phyloP scores from a whole-genome alignment of 2,113 vertebrate genomes.

The Trematomus loennbergii region DNA sequence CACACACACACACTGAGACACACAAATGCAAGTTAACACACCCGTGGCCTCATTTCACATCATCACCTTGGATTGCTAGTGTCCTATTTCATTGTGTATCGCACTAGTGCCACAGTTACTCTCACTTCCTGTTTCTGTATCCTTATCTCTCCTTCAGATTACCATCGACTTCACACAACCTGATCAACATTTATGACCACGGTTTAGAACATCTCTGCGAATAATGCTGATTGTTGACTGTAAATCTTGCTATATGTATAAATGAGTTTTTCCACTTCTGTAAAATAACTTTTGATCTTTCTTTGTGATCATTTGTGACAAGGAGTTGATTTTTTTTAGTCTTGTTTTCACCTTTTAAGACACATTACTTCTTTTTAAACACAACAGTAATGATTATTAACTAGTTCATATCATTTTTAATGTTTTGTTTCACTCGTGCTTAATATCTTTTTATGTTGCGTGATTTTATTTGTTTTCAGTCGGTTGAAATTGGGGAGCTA shows the following conservation, averaged over 20 bases:
- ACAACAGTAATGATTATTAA: too few relatives aligned
- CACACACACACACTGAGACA: slow-evolving; percentile 15
- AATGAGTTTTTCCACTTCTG: too few relatives aligned
- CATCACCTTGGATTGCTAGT: slow-evolving; percentile 39
- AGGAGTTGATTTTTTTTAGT: too few relatives aligned
- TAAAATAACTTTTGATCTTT: too few relatives aligned
- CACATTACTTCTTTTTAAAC: too few relatives aligned
- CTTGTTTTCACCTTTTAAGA: too few relatives aligned
- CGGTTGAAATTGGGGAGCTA: too few relatives aligned
- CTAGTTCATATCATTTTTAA: too few relatives aligned
- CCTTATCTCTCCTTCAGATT: slow-evolving; percentile 44
- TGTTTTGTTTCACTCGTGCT: too few relatives aligned
- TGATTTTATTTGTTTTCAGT: too few relatives aligned
- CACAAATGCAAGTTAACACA: slow-evolving; percentile 52
- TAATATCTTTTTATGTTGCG: too few relatives aligned
- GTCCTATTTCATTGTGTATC: slow-evolving; percentile 38
- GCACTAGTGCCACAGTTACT: slow-evolving; percentile 7
- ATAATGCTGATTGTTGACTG: slow-evolving; percentile 5
- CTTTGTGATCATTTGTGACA: too few relatives aligned
- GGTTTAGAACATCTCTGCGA: slow-evolving; percentile 22
- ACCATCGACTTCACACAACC: slow-evolving; percentile 15
- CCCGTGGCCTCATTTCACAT: slow-evolving; percentile 32
- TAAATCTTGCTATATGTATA: neutral
- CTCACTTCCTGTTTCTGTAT: slow-evolving; percentile 24
- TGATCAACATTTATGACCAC: neutral